Evolutionary conservation across 2,113 vertebrate species (phyloP), one percentile per base, ranked within the genome.

Genomic region (Caracal caracal): DNA sequence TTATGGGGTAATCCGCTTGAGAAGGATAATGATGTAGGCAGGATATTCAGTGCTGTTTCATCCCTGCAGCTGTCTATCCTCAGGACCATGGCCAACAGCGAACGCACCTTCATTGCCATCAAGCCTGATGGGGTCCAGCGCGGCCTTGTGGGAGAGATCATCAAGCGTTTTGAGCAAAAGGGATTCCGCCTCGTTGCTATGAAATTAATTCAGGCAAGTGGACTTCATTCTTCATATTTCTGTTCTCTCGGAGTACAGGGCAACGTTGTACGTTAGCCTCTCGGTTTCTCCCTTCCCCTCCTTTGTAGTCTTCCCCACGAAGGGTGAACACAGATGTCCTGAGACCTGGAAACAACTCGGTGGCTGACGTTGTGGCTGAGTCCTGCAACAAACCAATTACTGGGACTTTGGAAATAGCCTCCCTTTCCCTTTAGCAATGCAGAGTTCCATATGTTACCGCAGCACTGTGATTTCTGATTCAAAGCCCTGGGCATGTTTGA

Each of bases 91-190:
- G 98, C 98, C 49, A 96, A 83, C n/a, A 59, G 79, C 0, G 99
- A 99, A 70, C 99, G 99, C 26, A 99, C 99, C 0, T 99, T 99
- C 97, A 99, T 99, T 0, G 99, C 99, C 88, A 98, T 99, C 99
- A 99, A 99, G 93, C 99, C 99, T 0, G 99, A 99, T 1, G 99
- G 99, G 0, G 99, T 99, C 81, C 99, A 99, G 98, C 98, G 99
- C 28, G 98, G 99, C 20, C 98, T 99, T 16, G 97, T 99, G 10
- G 99, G 99, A 17, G 99, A 99, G 30, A 98, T 99, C 98, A 99
- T 99, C 98, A 99, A 99, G 83, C 98, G 99, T 33, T 99, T 99
- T 49, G 99, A 99, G 83, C 96, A 94, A 84, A 99, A 99, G 83
- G 99, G 99, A 26, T 99, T 99, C 98, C 99, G 98, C 73, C 98